Base-by-base conservation (phyloP, 2,797 vertebrate genomes). In the Amblyopsis hoosieri region DNA sequence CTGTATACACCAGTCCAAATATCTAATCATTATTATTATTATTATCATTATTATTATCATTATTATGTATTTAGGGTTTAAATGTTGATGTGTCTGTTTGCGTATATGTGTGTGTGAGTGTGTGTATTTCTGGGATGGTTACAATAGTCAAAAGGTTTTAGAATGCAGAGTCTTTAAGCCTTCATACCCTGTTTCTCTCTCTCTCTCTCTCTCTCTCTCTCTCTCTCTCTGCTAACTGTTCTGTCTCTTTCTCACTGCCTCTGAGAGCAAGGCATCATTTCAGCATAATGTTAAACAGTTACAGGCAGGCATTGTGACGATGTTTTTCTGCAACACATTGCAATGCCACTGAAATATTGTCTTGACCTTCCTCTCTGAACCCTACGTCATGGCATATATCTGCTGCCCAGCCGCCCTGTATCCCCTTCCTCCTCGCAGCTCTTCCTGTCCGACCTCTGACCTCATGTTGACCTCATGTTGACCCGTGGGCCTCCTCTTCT, bases 381-480 rank as follows among this genome's bases (percentile, higher is more conserved):
- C 75, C 72, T 85, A 73, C 89, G 70, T 91, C 91, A 92, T 92
- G 87, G 91, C 91, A 91, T 29, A 9, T 85, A 85, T 91, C 88
- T 89, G 89, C 88, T 86, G 89, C 90, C 89, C 80, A 88, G 90
- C 86, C 74, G 82, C 85, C 86, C 85, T 29, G 3, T 29, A 29
- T 84, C 83, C 74, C 85, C 72, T 67, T 72, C 58, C 78, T 91
- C 90, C 85, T 90, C 90, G 92, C 91, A 90, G 92, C 87, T 93
- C 89, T 92, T 85, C 85, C 80, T 91, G 90, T 92, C 83, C 88
- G 91, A 94, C 94, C 93, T 95, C 94, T 94, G 94, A 94, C 93
- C 92, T 95, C 93, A 93, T 91, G 90, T 85, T 29, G 91, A 91
- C 87, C 89, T 93, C 90, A 92, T 92, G 88, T 89, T 91, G 91